Base-by-base conservation (phyloP, 2,113 vertebrate species). In the Hassar affinis region DNA sequence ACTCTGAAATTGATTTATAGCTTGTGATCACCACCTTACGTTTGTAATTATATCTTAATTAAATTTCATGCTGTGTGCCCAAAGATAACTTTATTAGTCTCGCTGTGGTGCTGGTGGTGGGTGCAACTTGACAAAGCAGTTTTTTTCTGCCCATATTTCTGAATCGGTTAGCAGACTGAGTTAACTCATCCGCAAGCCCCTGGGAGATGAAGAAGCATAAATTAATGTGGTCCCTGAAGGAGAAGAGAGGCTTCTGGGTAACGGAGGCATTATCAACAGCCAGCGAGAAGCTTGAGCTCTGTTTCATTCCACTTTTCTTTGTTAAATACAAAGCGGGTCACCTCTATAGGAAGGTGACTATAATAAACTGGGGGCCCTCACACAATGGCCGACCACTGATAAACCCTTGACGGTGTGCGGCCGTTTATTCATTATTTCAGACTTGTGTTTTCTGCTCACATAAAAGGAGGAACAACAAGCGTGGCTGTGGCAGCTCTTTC, bases 271-370 rank as follows among this genome's bases (percentile, higher is more conserved):
- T 93, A 93, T 93, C 92, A 91, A 91, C 78, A 20, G n/a, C 61
- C 87, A 89, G 88, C 86, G 91, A 91, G 90, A 87, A 87, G 90
- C 89, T 82, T 86, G 88, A 90, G 92, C 92, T 92, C 93, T 88
- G 91, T 94, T 94, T 93, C 92, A 94, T 92, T 90, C 90, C 86
- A 79, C 56, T 90, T 77, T 92, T 92, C 91, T 94, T 93, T 94
- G 93, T 93, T 92, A 91, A 64, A 92, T 91, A 94, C 92, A 92
- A 93, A 92, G 91, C 86, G 87, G 93, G 92, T 93, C 92, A 94
- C 91, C 91, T 92, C 90, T 85, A 86, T 92, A 89, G 90, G 90
- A 93, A 90, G 90, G 85, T 88, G 91, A 91, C 90, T 87, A 93
- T 90, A 93, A 93, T 91, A 90, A 92, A 89, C 90, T 89, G 91